Evolutionary conservation across 2,888 invertebrate genomes (phyloP).

Genomic region (Miltochrista miniata): DNA sequence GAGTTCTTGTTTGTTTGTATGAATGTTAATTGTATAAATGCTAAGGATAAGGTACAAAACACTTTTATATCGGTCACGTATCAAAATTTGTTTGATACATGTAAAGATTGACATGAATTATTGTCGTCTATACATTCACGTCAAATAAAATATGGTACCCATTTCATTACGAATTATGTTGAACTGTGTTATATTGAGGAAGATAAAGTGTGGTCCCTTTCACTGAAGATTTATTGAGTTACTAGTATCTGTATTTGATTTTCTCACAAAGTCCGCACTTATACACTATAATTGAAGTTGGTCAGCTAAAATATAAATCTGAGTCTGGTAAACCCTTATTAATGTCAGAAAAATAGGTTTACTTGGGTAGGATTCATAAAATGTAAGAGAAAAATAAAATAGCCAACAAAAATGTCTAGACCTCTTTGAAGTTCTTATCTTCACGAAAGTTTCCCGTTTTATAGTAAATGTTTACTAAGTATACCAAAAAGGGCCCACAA

Average conservation of each 20-base stretch:
- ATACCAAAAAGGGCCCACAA: too few relatives aligned
- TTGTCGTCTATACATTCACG: conserved; percentile 55
- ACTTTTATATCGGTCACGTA: conserved; percentile 40
- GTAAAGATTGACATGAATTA: conserved; percentile 68
- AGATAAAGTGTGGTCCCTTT: conserved; percentile 60
- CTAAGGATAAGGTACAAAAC: conserved; percentile 26
- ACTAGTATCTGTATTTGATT: conserved; percentile 16
- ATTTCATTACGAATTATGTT: too few relatives aligned
- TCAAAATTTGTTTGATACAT: conserved; percentile 68
- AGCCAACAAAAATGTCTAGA: too few relatives aligned
- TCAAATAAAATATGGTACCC: conserved; percentile 52
- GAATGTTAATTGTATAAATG: too few relatives aligned
- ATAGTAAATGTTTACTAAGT: too few relatives aligned
- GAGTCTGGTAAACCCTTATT: background rate
- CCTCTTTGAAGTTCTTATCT: too few relatives aligned
- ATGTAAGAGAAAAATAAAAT: too few relatives aligned
- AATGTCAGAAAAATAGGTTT: background rate
- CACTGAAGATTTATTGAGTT: conserved; percentile 60
- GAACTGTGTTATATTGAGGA: conserved; percentile 60
- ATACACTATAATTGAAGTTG: conserved; percentile 33
- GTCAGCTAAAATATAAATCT: background rate
- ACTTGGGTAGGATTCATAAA: too few relatives aligned
- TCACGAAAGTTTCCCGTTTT: too few relatives aligned
- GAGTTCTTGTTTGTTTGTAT: too few relatives aligned
- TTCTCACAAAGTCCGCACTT: background rate